Evolutionary conservation across 2,888 invertebrate species (phyloP).

Genomic region (Luffia ferchaultella): DNA sequence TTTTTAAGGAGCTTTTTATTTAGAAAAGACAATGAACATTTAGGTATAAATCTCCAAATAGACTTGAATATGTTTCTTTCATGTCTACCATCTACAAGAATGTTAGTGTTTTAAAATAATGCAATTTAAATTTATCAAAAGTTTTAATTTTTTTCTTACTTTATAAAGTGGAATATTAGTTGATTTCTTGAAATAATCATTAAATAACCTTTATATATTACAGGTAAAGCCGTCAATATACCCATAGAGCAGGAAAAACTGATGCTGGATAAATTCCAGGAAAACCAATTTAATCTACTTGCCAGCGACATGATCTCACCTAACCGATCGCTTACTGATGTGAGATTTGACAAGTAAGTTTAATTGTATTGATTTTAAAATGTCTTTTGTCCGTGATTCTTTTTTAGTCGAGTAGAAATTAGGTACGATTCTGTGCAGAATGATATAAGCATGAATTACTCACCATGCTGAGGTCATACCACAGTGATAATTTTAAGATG

Average conservation of each 20-base stretch:
- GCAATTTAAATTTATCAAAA: too few species aligned
- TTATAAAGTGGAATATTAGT: neutral
- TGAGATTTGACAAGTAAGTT: slow-evolving; percentile 88
- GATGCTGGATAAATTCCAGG: slow-evolving; percentile 95
- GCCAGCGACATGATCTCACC: slow-evolving; percentile 98
- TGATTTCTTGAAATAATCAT: neutral
- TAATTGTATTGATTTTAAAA: neutral
- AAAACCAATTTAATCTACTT: slow-evolving; percentile 98
- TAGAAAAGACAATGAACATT: too few species aligned
- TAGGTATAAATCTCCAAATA: too few species aligned
- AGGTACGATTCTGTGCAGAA: too few species aligned
- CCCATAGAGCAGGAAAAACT: slow-evolving; percentile 85
- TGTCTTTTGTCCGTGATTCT: too few species aligned
- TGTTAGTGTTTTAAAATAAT: too few species aligned
- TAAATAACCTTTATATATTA: slow-evolving; percentile 14
- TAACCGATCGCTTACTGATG: slow-evolving; percentile 94
- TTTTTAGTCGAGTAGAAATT: slow-evolving; percentile 1
- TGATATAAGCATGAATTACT: too few species aligned
- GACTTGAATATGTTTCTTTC: too few species aligned
- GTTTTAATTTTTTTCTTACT: neutral
- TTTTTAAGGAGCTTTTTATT: too few species aligned
- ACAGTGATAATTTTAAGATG: too few species aligned
- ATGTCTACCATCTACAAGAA: too few species aligned
- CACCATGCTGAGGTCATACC: too few species aligned
- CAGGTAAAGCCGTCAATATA: slow-evolving; percentile 85